Evolutionary conservation across 2,888 invertebrate genomes (phyloP).

Genomic region (Polydesmus complanatus): DNA sequence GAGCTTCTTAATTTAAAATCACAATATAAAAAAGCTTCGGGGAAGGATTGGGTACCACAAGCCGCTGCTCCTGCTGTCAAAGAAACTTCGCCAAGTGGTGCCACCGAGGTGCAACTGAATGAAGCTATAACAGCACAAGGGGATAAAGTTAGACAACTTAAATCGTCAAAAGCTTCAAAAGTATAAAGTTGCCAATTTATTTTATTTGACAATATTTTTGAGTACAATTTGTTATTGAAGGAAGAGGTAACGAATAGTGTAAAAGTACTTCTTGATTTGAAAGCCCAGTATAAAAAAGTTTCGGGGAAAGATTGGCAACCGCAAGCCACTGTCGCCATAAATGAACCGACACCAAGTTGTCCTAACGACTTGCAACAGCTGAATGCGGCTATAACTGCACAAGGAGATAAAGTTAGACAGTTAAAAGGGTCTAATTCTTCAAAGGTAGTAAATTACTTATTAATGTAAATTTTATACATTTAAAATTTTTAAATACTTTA

Average conservation of each 20-base stretch:
- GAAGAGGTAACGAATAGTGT: no score
- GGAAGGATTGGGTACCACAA: constrained; percentile 35
- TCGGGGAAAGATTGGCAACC: constrained; percentile 28
- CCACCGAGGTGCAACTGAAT: constrained; percentile 19
- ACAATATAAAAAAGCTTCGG: no score
- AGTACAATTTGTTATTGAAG: no score
- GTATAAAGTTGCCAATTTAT: constrained; percentile 25
- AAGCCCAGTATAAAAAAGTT: constrained; percentile 6
- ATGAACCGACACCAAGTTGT: not conserved
- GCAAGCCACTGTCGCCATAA: constrained; percentile 26
- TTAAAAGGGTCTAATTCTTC: constrained; percentile 43
- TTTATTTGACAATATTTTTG: not conserved
- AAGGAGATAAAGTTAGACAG: constrained; percentile 46
- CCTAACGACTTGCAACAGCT: constrained; percentile 19
- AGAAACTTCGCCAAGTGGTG: not conserved
- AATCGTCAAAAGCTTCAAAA: constrained; percentile 41
- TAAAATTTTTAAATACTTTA: no score
- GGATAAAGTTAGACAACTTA: constrained; percentile 44
- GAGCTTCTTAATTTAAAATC: no score
- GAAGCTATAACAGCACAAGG: constrained; percentile 44
- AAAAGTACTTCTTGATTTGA: constrained; percentile 34
- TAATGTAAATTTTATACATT: not conserved
- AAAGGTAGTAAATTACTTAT: constrained; percentile 30
- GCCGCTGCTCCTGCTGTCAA: constrained; percentile 23
- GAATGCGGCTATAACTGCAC: constrained; percentile 39